Conservation (phyloP, 2,797 vertebrate species). For the Glyptemys insculpta region DNA sequence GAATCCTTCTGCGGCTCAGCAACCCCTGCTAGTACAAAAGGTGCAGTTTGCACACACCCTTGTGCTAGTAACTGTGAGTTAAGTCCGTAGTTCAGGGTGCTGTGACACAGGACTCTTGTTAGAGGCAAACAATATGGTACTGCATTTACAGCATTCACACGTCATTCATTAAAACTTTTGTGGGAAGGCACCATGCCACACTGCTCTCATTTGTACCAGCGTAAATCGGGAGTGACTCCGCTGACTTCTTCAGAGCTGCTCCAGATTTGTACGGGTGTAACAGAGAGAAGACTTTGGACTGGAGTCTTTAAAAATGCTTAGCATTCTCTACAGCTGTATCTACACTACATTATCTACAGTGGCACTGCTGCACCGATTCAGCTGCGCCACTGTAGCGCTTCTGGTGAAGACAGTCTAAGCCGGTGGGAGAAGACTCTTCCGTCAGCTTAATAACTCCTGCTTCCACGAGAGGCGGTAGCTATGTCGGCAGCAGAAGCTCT, state of each 20-base stretch:
- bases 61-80: fast-evolving
- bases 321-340: background rate
- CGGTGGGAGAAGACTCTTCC: background rate
- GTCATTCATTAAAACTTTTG: fast-evolving
- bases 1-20: fast-evolving
- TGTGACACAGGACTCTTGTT: fast-evolving
- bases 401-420: background rate
- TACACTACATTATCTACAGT: too few species aligned
- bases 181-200: background rate
- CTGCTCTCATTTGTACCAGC: fast-evolving
- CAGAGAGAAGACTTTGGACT: background rate
- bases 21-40: fast-evolving
- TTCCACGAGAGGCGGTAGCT: too few species aligned
- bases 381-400: too few species aligned
- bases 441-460: background rate
- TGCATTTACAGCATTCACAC: background rate
- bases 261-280: background rate
- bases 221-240: fast-evolving
- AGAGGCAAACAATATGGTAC: fast-evolving
- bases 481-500: background rate
- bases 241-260: fast-evolving
- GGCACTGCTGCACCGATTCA: too few species aligned
- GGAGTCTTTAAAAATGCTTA: background rate
- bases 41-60: fast-evolving
- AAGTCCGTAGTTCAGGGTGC: fast-evolving